Evolutionary conservation across 2,888 invertebrate species (phyloP).

Genomic region (Arrhopalites spinosus): DNA sequence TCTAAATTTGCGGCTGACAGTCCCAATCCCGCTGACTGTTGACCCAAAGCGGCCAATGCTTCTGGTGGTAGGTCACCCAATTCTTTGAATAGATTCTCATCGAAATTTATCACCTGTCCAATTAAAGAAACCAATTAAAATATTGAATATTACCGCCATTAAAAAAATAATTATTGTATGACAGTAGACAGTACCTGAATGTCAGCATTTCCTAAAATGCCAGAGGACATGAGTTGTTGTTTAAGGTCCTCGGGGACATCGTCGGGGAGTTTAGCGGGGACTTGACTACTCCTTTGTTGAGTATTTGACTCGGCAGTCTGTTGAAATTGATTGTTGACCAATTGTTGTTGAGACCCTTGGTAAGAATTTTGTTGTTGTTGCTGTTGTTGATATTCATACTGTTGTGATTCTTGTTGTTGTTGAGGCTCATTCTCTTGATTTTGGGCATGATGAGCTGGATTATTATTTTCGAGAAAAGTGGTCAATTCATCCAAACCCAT

Average conservation of each 20-base stretch:
- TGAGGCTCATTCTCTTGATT: background rate
- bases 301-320: background rate
- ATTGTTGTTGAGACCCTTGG: constrained; percentile 20
- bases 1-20: constrained; percentile 6
- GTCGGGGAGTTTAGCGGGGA: constrained; percentile 67
- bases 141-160: background rate
- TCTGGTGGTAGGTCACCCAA: constrained; percentile 52
- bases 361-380: constrained; percentile 10
- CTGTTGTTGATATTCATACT: background rate
- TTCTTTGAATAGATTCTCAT: constrained; percentile 54
- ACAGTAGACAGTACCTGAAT: constrained; percentile 68
- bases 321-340: constrained; percentile 24
- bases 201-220: constrained; percentile 84
- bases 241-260: constrained; percentile 87
- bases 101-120: constrained; percentile 53
- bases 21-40: constrained; percentile 32
- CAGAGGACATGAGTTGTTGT: constrained; percentile 79
- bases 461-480: constrained; percentile 19
- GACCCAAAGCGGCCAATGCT: constrained; percentile 48
- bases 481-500: constrained; percentile 31
- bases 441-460: background rate
- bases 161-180: too few species aligned
- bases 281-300: background rate
- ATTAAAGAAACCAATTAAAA: background rate
- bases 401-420: background rate